Base-by-base conservation (phyloP, 2,888 invertebrate genomes). In the Archips xylosteana region DNA sequence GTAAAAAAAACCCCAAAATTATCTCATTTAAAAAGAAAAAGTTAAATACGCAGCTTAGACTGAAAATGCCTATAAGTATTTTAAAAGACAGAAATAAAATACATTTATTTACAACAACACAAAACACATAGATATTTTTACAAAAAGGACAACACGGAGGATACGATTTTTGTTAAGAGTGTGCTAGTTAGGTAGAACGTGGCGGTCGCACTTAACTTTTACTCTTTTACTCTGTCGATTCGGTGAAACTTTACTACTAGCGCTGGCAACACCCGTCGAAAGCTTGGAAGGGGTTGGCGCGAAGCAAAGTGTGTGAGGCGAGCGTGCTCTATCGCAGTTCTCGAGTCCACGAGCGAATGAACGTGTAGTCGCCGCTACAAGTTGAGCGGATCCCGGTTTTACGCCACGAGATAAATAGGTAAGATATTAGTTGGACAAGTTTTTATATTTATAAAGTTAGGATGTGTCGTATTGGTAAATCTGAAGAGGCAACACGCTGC, bases 251-350 rank as follows among this genome's bases (percentile, higher is more conserved):
- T 42, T 42, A 54, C 45, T 23, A 42, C 32, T 34, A 51, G 32
- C 39, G 23, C 34, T 66, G 66, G 61, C 54, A 66, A 66, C 71
- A 61, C 61, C 34, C 23, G n/a, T 51, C 1, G 45, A 67, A 67
- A 54, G 66, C 67, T 54, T 54, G 45, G 67, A 61, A 67, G 61
- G 71, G 71, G 71, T 72, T 72, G 71, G 71, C 71, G 67, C 71
- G 66, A 70, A 63, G n/a, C n/a, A 36, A n/a, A 49, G 45, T 36
- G 13, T 23, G 1, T 8, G 36, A 54, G 54, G 49, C 15, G 23
- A 63, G 54, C 32, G 12, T 9, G 9, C 32, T 23, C 57, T 32
- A 57, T 57, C 57, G 57, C 32, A 57, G 32, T 57, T 23, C 12
- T 1, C 10, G 32, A 12, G 32, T 3, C 32, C 12, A 10, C 57